Base-by-base conservation (phyloP, 2,888 invertebrate species). In the Coleophora deauratella region DNA sequence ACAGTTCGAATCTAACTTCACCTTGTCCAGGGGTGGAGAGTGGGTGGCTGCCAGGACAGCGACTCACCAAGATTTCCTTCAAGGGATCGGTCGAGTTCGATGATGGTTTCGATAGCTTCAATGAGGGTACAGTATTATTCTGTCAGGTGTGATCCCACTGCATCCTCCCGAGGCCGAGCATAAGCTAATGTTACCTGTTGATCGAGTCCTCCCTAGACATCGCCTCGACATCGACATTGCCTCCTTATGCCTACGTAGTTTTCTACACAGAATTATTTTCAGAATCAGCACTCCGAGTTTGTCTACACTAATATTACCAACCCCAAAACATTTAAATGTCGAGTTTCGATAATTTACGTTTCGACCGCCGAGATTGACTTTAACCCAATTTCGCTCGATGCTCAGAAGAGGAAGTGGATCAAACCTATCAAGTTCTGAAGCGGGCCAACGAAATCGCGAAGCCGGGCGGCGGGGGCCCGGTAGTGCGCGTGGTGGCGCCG, bases 361-460 rank as follows among this genome's bases (percentile, higher is more conserved):
- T 35, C 49, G 46, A 47, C 37, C 39, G 48, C 48, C 50, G 59
- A 58, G 57, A 62, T 60, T 66, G 60, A 64, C 59, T 67, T 64
- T 82, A 78, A 77, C 69, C 57, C 62, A 69, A 64, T 76, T 76
- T 75, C 71, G 67, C 71, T 76, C 77, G 76, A 66, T 82, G 75
- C 82, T 79, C 75, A 81, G 80, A 84, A 86, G 88, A 87, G 78
- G 92, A 95, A 88, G 91, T 95, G 88, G 96, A 96, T 89, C 92
- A 93, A 86, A 95, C 94, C 82, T 96, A 96, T 88, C 95, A 95
- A 89, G 95, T 96, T 78, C 90, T 96, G 88, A 96, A 96, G 89
- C 94, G 96, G 81, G 96, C 96, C 71, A 95, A 94, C 74, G 95
- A 96, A 89, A 93, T 95, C 71, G 89, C 91, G 65, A 89, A 88